A percentile compares a stretch with the other conserved stretches of the same genome.
These are phyloP conservation scores for Myrmecobius fasciatus DNA, from an alignment of 2,113 vertebrate species.

Conservation along the genomic window DNA sequence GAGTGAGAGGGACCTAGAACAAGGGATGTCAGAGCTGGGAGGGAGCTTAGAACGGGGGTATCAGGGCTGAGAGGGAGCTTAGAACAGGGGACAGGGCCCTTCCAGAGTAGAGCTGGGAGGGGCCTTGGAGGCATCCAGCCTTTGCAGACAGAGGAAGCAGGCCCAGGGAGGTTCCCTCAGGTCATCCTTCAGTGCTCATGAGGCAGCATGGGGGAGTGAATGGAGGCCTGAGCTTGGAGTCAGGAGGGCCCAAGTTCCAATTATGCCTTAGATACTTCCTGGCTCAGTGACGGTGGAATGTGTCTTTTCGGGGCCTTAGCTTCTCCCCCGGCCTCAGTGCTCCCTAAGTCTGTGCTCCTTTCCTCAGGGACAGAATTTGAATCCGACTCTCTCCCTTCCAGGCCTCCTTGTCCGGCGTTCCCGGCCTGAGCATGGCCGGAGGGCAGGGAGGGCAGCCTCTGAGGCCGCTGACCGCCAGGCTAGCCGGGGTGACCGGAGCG, in stretches of 20 bases:
- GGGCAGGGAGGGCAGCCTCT: not conserved
- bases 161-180: not conserved
- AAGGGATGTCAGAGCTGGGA: not conserved
- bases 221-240: not conserved
- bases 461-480: not conserved
- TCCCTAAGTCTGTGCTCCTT: not conserved
- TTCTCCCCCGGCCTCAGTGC: not conserved
- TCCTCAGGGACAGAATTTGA: not conserved
- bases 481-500: constrained; percentile 72
- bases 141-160: not conserved
- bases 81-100: not conserved
- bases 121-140: not conserved
- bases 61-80: not conserved
- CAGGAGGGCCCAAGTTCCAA: not conserved
- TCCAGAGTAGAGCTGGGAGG: no score
- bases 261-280: not conserved
- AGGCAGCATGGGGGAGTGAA: not conserved
- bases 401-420: not conserved
- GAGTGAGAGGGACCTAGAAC: no score
- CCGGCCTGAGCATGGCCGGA: constrained; percentile 7
- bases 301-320: not conserved
- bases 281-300: not conserved
- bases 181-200: not conserved
- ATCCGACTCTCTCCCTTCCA: not conserved
- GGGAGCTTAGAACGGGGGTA: not conserved